Conservation (phyloP, 2,797 vertebrate genomes). For the Gallirallus australis region DNA sequence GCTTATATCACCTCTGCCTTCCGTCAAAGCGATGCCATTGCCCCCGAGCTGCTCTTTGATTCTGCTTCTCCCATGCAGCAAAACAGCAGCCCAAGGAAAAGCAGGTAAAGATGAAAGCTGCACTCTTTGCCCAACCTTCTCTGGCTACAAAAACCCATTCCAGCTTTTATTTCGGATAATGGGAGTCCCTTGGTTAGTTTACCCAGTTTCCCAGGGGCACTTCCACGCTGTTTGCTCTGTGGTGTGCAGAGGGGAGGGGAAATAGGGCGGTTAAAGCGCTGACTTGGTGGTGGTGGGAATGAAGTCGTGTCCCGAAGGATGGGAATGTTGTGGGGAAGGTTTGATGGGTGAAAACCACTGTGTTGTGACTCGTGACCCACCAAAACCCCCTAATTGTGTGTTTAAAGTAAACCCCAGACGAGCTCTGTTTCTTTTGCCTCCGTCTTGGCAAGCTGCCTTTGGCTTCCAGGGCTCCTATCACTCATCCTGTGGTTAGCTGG, state of each 20-base stretch:
- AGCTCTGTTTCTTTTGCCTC: not conserved
- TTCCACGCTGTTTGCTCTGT: not conserved
- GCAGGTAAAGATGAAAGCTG: slow-evolving; percentile 1
- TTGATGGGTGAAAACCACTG: not conserved
- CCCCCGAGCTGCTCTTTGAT: slow-evolving; percentile 20
- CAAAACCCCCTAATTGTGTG: not conserved
- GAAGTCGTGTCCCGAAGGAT: not conserved
- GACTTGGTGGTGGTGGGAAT: not conserved
- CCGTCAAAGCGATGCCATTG: not conserved
- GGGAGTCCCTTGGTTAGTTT: not conserved
- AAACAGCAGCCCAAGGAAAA: not conserved
- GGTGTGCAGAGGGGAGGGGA: not conserved
- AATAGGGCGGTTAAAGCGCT: not conserved
- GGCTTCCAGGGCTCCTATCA: not conserved
- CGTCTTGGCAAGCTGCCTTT: not conserved
- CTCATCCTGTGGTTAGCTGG: not conserved
- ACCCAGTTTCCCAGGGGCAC: not conserved
- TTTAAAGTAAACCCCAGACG: not conserved
- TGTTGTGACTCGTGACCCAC: not conserved
- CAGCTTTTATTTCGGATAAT: not conserved
- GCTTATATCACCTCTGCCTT: not conserved
- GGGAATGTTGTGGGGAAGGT: not conserved
- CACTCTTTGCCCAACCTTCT: not conserved
- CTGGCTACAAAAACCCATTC: not conserved
- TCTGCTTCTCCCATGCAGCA: not conserved